phyloP scores from a whole-genome alignment of 2,888 invertebrate species.

The Standfussiana lucernea region DNA sequence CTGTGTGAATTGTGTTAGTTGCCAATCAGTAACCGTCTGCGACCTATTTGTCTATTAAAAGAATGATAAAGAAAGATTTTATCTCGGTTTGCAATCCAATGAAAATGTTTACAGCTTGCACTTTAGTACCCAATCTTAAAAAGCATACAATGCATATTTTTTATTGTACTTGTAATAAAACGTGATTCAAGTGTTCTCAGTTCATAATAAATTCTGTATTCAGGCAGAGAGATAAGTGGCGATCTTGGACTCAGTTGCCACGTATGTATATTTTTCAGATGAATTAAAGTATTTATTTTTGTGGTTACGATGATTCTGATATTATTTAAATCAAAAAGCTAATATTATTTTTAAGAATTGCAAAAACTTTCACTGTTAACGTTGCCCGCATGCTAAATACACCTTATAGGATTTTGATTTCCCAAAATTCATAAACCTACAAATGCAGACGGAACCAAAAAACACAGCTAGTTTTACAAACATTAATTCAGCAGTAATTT shows the following conservation, averaged over 20 bases:
- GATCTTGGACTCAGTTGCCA: not conserved
- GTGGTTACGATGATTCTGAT: not conserved
- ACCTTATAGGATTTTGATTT: not conserved
- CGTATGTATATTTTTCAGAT: not conserved
- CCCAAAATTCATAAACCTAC: not conserved
- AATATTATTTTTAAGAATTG: not conserved
- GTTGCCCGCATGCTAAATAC: not conserved
- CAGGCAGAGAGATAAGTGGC: not conserved
- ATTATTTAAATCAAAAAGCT: not conserved
- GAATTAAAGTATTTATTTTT: not conserved
- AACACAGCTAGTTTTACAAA: not conserved
- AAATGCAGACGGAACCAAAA: not conserved
- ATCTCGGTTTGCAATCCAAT: not conserved
- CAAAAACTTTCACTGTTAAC: not conserved
- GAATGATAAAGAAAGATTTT: not conserved
- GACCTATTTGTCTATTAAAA: not conserved
- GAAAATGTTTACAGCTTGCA: not conserved
- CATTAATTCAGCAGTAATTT: constrained; percentile 9
- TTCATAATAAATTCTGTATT: not conserved
- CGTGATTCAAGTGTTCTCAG: not conserved
- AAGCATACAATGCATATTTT: not conserved
- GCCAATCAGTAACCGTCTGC: not conserved
- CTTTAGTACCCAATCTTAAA: not conserved
- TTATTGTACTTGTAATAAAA: not conserved
- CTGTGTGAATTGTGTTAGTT: no score